Base-by-base conservation (phyloP, 2,113 vertebrate species). In the Arothron firmamentum region DNA sequence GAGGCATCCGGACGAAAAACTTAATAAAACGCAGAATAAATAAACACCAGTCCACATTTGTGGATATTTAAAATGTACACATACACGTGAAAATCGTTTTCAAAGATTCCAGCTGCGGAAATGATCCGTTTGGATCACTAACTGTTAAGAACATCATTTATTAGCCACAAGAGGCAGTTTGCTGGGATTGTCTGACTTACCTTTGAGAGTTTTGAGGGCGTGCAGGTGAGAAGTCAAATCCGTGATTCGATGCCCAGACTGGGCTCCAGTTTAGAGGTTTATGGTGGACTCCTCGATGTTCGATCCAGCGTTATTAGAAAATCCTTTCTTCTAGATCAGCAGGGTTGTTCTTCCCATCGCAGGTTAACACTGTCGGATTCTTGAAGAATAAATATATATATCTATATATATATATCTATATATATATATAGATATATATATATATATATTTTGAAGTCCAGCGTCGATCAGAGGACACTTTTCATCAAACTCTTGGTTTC, bases 251-350 rank as follows among this genome's bases (percentile, higher is more conserved):
- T 65, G 46, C 17, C 31, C 41, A 54, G 71, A 51, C 45, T 18
- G 19, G 56, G 65, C 78, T 88, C 88, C 87, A 80, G 76, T 72
- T 77, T 59, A 59, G 54, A 68, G 52, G 45, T 59, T 54, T 17
- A 21, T 45, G n/a, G 19, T 17, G 28, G 51, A 49, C 53, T 71
- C 60, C 66, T 65, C 56, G 55, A 41, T 19, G 79, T 72, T 77
- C 56, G 63, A 73, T 61, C 68, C 50, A 14, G 15, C 34, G 42
- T 14, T 23, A 65, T 10, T 18, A 12, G 34, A 38, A 62, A 71
- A 45, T 46, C 72, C 72, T 65, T 77, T 68, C 57, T 48, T 70
- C 20, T 15, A 2, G n/a, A n/a, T 17, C 3, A 10, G 66, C 58
- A 50, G 52, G 14, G 50, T 28, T 17, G 8, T 59, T 57, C 12